Evolutionary conservation across 2,888 invertebrate genomes (phyloP).

Genomic region (Ophonus ardosiacus): DNA sequence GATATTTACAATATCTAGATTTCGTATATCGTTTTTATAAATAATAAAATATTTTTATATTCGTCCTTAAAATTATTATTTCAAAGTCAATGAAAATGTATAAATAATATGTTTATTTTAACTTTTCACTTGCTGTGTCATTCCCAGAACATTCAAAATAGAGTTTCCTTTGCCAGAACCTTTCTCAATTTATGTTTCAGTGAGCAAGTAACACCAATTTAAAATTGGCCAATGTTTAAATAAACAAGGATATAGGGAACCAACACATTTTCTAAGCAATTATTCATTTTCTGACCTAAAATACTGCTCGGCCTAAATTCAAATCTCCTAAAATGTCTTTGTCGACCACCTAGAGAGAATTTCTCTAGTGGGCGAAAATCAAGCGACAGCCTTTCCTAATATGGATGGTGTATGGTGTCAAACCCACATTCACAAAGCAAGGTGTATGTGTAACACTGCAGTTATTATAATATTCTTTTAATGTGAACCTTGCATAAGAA

Average conservation of each 20-base stretch:
- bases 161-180: conserved; percentile 1
- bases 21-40: no score
- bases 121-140: not conserved
- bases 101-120: not conserved
- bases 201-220: not conserved
- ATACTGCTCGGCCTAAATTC: not conserved
- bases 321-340: not conserved
- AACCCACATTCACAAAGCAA: not conserved
- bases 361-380: not conserved
- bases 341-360: not conserved
- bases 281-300: not conserved
- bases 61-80: no score
- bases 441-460: conserved; percentile 8
- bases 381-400: conserved; percentile 15
- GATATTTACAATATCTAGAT: no score
- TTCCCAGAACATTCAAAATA: not conserved
- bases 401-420: not conserved
- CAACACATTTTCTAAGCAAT: not conserved
- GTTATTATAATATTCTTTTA: not conserved
- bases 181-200: not conserved
- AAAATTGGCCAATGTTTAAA: not conserved
- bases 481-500: no score
- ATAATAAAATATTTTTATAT: no score
- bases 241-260: no score
- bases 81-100: no score